Evolutionary conservation across 1,140 invertebrate genomes (phyloP).

Genomic region (Leptinotarsa lineolata): DNA sequence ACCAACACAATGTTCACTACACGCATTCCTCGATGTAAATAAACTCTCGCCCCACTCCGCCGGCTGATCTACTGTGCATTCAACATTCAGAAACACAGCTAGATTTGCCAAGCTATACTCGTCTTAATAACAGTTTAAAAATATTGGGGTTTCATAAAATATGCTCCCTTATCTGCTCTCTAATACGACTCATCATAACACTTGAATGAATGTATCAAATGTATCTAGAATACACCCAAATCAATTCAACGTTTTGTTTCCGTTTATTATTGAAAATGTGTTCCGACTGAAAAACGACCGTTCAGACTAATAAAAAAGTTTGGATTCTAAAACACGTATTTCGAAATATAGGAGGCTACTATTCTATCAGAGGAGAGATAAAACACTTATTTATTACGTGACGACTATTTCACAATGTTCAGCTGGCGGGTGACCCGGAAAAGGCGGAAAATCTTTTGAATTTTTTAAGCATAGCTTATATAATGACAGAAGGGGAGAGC

Average conservation of each 20-base stretch:
- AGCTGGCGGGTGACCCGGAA: background rate
- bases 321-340: constrained; percentile 10
- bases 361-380: constrained; percentile 11
- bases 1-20: no score
- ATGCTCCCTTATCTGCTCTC: no score
- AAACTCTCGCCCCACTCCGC: no score
- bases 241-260: background rate
- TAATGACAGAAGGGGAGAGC: background rate
- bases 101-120: no score
- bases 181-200: no score
- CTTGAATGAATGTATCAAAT: no score
- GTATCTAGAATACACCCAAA: background rate
- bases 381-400: constrained; percentile 20
- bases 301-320: background rate
- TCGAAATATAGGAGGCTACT: background rate
- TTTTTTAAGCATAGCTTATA: constrained; percentile 1
- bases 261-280: constrained; percentile 1
- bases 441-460: constrained; percentile 9
- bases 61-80: no score
- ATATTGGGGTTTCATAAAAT: no score
- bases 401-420: constrained; percentile 12
- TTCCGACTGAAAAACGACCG: background rate
- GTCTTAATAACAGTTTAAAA: no score
- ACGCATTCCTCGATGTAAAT: no score
- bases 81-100: no score